Percentiles rank a stretch among this genome's conserved stretches.
Conservation (phyloP, 1,140 invertebrate genomes). For the Eupristina koningsbergeri region DNA sequence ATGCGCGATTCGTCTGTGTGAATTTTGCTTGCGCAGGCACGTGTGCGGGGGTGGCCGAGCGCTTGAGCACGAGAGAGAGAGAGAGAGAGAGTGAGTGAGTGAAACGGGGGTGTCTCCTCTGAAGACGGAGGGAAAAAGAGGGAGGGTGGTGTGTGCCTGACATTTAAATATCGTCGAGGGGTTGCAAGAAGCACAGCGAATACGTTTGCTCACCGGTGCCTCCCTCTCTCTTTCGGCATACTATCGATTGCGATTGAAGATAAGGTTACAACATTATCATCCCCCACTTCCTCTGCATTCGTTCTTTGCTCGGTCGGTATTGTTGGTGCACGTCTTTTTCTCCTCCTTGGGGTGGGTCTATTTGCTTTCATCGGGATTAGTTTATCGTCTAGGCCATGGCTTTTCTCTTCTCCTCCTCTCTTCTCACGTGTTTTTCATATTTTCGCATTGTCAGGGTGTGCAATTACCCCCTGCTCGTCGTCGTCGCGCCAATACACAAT, state of each 20-base stretch:
- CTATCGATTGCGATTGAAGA: constrained; percentile 66
- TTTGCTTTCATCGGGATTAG: constrained; percentile 46
- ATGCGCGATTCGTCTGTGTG: background rate
- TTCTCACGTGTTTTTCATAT: too few species aligned
- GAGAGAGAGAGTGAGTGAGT: background rate
- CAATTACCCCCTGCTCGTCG: background rate
- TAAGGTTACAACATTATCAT: constrained; percentile 41
- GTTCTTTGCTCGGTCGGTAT: constrained; percentile 10
- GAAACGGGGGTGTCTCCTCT: constrained; percentile 47
- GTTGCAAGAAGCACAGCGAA: constrained; percentile 37
- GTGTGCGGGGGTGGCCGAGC: background rate
- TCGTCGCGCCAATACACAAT: background rate
- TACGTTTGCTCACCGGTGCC: background rate
- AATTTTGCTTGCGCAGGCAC: background rate
- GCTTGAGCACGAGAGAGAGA: background rate
- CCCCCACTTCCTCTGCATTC: background rate
- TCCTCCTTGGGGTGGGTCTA: constrained; percentile 33
- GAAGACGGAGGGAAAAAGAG: constrained; percentile 33
- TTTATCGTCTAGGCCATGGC: constrained; percentile 22
- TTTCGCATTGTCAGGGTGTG: too few species aligned
- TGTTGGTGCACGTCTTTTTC: background rate
- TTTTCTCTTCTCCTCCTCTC: background rate
- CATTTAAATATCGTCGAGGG: constrained; percentile 71
- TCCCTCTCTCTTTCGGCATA: constrained; percentile 7
- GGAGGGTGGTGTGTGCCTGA: constrained; percentile 67